These are phyloP conservation scores for Candidula unifasciata DNA, from an alignment of 2,888 invertebrate genomes.

Conservation along the genomic window DNA sequence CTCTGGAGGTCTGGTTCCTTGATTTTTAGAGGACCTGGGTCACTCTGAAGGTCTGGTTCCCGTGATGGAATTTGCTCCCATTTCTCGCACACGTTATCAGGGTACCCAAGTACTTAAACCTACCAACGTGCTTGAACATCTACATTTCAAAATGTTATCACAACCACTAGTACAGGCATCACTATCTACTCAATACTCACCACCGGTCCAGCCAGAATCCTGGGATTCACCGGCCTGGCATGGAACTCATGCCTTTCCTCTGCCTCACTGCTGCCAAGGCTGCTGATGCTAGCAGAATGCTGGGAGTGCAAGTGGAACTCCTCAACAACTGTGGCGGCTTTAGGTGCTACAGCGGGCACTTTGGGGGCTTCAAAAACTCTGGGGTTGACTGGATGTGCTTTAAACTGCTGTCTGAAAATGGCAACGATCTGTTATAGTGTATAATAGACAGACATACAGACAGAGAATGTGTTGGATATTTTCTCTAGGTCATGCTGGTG, in stretches of 20 bases:
- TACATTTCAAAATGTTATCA: background rate
- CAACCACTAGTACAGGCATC: background rate
- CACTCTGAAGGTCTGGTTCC: no score
- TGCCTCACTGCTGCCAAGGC: slow-evolving; percentile 57
- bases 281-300: slow-evolving; percentile 52
- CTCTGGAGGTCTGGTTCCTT: no score
- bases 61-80: no score
- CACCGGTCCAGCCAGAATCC: slow-evolving; percentile 70
- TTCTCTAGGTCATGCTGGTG: no score
- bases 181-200: slow-evolving; percentile 63
- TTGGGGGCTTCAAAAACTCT: slow-evolving; percentile 81
- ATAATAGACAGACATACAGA: background rate
- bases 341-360: slow-evolving; percentile 79
- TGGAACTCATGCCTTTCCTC: slow-evolving; percentile 84
- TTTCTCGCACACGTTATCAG: no score
- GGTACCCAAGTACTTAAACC: no score
- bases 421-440: background rate
- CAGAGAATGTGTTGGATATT: no score
- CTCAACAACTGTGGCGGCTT: slow-evolving; percentile 82
- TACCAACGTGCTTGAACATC: no score
- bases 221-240: slow-evolving; percentile 84
- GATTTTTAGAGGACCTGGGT: no score
- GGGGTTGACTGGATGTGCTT: slow-evolving; percentile 83
- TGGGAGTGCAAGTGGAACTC: slow-evolving; percentile 79
- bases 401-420: slow-evolving; percentile 80